Evolutionary conservation across 1,140 invertebrate species (phyloP).

Genomic region (Pissodes strobi): DNA sequence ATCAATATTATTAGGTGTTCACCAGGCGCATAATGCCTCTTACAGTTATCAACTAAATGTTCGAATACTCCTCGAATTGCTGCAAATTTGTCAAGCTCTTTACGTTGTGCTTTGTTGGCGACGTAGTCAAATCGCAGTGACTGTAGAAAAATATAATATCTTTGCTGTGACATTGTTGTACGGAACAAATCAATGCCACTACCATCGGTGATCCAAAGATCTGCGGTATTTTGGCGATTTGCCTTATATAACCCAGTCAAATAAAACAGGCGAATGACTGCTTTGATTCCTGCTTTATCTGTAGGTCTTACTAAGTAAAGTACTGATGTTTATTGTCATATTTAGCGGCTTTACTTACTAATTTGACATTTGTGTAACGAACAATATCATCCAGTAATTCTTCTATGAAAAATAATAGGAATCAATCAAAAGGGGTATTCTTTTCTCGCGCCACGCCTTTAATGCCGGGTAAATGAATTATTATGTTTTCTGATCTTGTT

Average conservation of each 20-base stretch:
- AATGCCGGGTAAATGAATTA: conserved; percentile 23
- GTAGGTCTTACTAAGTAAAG: neutral
- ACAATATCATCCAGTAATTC: conserved; percentile 6
- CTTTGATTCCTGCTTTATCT: neutral
- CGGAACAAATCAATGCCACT: too few relatives aligned
- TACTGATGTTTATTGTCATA: too few relatives aligned
- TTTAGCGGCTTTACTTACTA: too few relatives aligned
- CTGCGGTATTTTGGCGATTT: neutral
- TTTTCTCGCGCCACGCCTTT: conserved; percentile 3
- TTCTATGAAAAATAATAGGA: conserved; percentile 8
- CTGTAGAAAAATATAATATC: neutral
- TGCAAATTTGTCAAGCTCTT: too few relatives aligned
- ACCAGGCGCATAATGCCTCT: too few relatives aligned
- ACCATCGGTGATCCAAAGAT: neutral
- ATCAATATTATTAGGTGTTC: too few relatives aligned
- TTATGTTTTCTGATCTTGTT: too few relatives aligned
- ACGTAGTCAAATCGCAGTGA: neutral
- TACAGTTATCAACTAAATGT: too few relatives aligned
- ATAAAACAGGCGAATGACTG: too few relatives aligned
- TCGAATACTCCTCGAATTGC: too few relatives aligned
- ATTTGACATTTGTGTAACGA: too few relatives aligned
- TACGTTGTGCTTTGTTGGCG: too few relatives aligned
- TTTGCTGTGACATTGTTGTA: neutral
- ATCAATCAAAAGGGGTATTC: conserved; percentile 9
- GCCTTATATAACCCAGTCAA: neutral